Conservation (phyloP, 2,888 invertebrate genomes). For the Scaptomyza polygonia region DNA sequence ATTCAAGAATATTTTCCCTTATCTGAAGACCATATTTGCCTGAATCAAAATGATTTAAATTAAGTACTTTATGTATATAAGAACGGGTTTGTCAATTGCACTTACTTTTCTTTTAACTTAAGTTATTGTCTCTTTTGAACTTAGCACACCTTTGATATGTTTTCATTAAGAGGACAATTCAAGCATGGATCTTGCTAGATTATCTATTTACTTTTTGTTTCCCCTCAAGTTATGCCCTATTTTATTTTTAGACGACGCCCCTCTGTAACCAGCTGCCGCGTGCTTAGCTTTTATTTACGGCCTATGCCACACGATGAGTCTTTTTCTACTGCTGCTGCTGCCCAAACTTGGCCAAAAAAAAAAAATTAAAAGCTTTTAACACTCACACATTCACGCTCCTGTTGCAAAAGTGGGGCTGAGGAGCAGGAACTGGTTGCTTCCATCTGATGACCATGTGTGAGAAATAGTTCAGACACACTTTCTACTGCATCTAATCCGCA, state of each 20-base stretch:
- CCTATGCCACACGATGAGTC: constrained; percentile 3
- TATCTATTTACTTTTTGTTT: background rate
- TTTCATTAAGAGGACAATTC: background rate
- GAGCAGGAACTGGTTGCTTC: background rate
- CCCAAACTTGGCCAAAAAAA: constrained; percentile 52
- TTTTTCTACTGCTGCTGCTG: constrained; percentile 22
- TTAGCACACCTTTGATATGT: background rate
- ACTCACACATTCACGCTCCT: constrained; percentile 1
- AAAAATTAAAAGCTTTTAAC: constrained; percentile 44
- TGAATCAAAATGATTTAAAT: too few species aligned
- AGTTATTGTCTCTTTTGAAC: background rate
- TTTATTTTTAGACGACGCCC: constrained; percentile 48
- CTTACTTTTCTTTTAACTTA: background rate
- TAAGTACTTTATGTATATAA: too few species aligned
- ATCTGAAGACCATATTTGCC: too few species aligned
- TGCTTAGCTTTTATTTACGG: constrained; percentile 24
- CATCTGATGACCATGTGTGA: constrained; percentile 56
- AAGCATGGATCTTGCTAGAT: constrained; percentile 1
- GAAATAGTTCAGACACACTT: constrained; percentile 45
- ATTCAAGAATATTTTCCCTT: background rate
- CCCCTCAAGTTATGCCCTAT: constrained; percentile 27
- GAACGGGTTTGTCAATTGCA: too few species aligned
- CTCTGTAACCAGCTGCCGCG: constrained; percentile 52
- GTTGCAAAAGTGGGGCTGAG: background rate
- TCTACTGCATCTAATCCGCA: constrained; percentile 49